phyloP scores from a whole-genome alignment of 2,113 vertebrate species.

The Calidris pygmaea region DNA sequence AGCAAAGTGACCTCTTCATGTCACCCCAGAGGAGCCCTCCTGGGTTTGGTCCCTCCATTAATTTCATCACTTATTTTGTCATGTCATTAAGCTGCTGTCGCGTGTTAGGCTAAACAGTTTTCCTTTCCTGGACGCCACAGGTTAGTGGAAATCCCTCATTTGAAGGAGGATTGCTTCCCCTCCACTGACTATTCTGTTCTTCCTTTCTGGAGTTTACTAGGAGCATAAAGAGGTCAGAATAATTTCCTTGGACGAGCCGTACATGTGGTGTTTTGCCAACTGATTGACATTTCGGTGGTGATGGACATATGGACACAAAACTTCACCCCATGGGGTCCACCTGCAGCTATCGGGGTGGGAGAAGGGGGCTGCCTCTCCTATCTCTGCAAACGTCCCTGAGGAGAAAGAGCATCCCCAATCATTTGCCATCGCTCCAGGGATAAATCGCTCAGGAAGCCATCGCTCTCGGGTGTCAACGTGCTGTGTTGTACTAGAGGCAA shows the following conservation, averaged over 20 bases:
- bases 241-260: not conserved
- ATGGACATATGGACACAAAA: not conserved
- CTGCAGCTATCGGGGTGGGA: not conserved
- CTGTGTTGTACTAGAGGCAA: not conserved
- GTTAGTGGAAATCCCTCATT: not conserved
- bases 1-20: not conserved
- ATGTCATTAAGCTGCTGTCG: not conserved
- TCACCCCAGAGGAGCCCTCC: not conserved
- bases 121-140: not conserved
- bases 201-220: not conserved
- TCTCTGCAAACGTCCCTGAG: not conserved
- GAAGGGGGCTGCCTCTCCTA: not conserved
- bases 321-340: not conserved
- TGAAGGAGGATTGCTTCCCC: not conserved
- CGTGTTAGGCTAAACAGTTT: not conserved
- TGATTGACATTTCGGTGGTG: not conserved
- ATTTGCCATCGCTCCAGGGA: not conserved
- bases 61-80: not conserved
- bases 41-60: not conserved
- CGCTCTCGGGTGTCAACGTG: not conserved
- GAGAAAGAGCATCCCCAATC: not conserved
- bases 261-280: not conserved
- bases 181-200: not conserved
- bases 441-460: not conserved
- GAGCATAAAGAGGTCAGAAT: not conserved